Conservation (phyloP, 1,140 invertebrate genomes). For the Caenorhabditis inopinata region DNA sequence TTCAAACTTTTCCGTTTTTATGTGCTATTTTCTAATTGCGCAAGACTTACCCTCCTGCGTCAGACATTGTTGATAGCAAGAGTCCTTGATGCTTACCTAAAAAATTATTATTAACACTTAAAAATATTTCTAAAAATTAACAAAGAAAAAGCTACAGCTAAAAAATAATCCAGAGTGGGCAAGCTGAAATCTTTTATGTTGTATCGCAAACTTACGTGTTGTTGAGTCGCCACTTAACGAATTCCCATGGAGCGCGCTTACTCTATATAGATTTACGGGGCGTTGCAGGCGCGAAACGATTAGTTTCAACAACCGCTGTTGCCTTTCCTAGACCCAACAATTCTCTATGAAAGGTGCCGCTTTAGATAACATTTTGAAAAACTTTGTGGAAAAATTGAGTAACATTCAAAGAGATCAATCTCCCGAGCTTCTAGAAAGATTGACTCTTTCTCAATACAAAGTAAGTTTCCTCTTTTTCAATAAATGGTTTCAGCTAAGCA, state of each 20-base stretch:
- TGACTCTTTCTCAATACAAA: background rate
- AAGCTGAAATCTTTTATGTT: background rate
- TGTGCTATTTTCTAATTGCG: background rate
- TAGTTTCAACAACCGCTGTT: conserved; percentile 8
- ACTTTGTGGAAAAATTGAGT: background rate
- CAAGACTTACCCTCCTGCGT: conserved; percentile 36
- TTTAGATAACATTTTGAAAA: background rate
- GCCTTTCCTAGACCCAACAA: too few species aligned
- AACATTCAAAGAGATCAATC: background rate
- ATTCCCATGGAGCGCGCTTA: background rate
- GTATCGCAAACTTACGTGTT: background rate
- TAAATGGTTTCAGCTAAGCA: too few species aligned
- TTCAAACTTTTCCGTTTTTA: background rate
- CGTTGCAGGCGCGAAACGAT: background rate
- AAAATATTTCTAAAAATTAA: background rate
- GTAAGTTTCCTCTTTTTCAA: background rate
- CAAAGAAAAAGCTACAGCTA: background rate
- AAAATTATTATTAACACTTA: background rate
- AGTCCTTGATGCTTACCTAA: conserved; percentile 38
- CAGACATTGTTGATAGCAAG: conserved; percentile 34
- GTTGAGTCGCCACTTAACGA: background rate
- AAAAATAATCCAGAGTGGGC: background rate
- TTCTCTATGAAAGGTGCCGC: too few species aligned
- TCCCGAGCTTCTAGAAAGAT: background rate
- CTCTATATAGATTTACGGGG: background rate